Base-by-base conservation (phyloP, 2,113 vertebrate genomes). In the Trachemys scripta region DNA sequence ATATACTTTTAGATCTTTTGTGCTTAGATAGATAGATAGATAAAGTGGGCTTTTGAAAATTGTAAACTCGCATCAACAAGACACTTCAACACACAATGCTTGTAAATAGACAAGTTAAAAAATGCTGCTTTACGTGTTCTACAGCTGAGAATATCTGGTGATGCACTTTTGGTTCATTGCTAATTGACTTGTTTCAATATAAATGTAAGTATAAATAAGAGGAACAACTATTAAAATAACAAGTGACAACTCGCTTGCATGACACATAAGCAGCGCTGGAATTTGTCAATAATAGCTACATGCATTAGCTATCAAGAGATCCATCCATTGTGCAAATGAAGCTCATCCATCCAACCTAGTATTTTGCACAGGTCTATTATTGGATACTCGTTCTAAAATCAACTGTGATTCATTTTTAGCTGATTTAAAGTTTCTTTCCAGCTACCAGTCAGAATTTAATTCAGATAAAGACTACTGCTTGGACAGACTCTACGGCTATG, bases 381-480 rank as follows among this genome's bases (percentile, higher is more conserved):
- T 1, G 0, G 2, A 8, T 12, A 80, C 88, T 90, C 82, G 69
- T 95, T 72, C 72, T 84, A 80, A 42, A 38, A 85, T 86, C 51
- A 75, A 79, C 80, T 31, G 90, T n/a, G 86, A 95, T 90, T 93
- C 57, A 89, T 90, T 94, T 84, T 10, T 54, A 45, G 16, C 5
- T 80, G 54, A 59, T 38, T 92, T 56, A 51, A 87, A 51, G 12
- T 82, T 90, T 90, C 80, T 89, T 94, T 88, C 69, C 82, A 89
- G 95, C 95, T 76, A 57, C 50, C 50, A 90, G 65, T 65, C 80
- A 62, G 29, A 62, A 62, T 62, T 62, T 14, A 31, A 62, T 62
- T 62, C 13, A 59, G 85, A 89, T 85, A 49, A 91, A 56, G 78
- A 84, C 69, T 51, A 75, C 76, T 80, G 25, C 65, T 91, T 29